Base-by-base conservation (phyloP, 2,797 vertebrate species). In the Scolopax rusticola region DNA sequence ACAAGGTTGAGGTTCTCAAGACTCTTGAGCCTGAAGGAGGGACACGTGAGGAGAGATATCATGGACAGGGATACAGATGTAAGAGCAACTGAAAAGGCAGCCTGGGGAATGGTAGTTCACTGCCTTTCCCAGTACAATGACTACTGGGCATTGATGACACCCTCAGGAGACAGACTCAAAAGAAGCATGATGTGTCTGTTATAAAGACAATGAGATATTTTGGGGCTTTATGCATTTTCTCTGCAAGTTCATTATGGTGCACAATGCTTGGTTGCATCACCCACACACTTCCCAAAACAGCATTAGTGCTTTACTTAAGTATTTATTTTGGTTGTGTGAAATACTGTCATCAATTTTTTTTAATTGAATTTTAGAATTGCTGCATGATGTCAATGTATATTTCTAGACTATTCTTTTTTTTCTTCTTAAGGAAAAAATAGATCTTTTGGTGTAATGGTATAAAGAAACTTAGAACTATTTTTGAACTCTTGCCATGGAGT, bases 221-320 rank as follows among this genome's bases (percentile, higher is more conserved):
- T 48, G 48, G 36, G 79, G 43, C 67, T 87, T 64, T 15, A 65
- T 65, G 43, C 47, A 15, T 77, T 80, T 82, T 41, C 90, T 84
- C 16, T 69, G 67, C 10, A 69, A 77, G 51, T 89, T 87, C 88
- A 59, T 76, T 30, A 33, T 38, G 47, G 80, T 95, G 63, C 77
- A 76, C 32, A 80, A 74, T 51, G 41, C 85, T 95, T 71, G 53
- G 60, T 50, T 88, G 68, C 81, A 87, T 93, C 93, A 92, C 95
- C 92, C 96, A 92, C 95, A 69, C 86, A 25, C 84, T 89, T 93
- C 94, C 86, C 93, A 96, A 96, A 94, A 84, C 92, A 77, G 81
- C 78, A 59, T 79, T 79, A 92, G 68, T 92, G 76, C 48, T 91
- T 96, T 84, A 57, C 84, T 94, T 40, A 76, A 93, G 75, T 69